Evolutionary conservation across 2,113 vertebrate genomes (phyloP).

Genomic region (Phoenicopterus ruber): DNA sequence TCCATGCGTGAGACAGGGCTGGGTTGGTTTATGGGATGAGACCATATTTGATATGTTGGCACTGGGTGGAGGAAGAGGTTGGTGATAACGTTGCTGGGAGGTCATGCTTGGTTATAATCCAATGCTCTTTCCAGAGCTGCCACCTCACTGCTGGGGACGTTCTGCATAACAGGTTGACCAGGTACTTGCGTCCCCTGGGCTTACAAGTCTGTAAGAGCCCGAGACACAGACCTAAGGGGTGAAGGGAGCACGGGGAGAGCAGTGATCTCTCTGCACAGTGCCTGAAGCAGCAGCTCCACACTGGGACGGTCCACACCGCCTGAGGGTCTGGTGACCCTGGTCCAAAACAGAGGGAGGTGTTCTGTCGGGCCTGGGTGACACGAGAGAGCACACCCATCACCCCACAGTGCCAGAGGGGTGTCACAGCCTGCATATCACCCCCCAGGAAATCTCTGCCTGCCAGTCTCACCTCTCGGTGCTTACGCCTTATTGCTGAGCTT

Average conservation of each 20-base stretch:
- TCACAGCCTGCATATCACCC: neutral
- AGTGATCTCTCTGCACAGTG: neutral
- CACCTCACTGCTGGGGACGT: neutral
- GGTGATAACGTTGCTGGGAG: neutral
- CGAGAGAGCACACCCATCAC: neutral
- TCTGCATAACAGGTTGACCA: neutral
- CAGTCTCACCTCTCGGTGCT: neutral
- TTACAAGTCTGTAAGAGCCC: neutral
- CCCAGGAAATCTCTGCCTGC: neutral
- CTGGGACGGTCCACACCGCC: neutral
- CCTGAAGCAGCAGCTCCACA: neutral
- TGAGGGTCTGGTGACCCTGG: neutral
- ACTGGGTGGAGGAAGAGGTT: neutral
- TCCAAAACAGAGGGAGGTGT: neutral
- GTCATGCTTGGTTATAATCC: neutral
- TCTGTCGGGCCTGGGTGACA: neutral
- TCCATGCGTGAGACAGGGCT: neutral
- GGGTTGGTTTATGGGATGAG: neutral
- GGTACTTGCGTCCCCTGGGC: neutral
- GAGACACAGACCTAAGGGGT: neutral
- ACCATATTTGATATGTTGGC: conserved; percentile 17
- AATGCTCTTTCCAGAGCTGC: neutral
- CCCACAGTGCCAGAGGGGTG: rapidly evolving
- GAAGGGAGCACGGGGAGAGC: neutral
- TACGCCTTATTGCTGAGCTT: neutral